phyloP scores from a whole-genome alignment of 2,113 vertebrate species.

The Paramormyrops kingsleyae region DNA sequence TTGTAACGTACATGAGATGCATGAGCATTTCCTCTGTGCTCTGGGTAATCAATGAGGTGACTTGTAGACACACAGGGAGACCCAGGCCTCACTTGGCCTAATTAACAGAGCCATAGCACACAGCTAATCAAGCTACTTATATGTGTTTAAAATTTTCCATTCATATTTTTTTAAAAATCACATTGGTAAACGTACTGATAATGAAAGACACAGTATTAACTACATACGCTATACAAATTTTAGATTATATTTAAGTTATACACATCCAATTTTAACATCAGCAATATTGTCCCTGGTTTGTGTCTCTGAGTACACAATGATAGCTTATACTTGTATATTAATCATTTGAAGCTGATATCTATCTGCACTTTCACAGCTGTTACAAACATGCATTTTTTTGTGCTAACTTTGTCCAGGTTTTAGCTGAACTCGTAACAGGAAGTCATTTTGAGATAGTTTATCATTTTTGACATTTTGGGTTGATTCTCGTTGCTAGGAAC shows the following conservation, averaged over 20 bases:
- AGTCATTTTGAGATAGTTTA: not conserved
- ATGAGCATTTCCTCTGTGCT: slow-evolving; percentile 92
- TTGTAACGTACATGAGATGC: slow-evolving; percentile 98
- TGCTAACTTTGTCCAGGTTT: not conserved
- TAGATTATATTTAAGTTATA: not conserved
- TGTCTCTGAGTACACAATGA: not conserved
- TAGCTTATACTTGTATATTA: not conserved
- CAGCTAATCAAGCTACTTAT: slow-evolving; percentile 58
- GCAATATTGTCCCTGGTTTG: not conserved
- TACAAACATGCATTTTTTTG: not conserved
- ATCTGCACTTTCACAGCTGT: not conserved
- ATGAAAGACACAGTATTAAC: not conserved
- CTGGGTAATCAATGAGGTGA: slow-evolving; percentile 94
- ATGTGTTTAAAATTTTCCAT: slow-evolving; percentile 44
- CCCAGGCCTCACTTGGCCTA: slow-evolving; percentile 43
- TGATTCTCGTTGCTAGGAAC: not conserved
- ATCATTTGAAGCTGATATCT: not conserved
- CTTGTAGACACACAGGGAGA: slow-evolving; percentile 63
- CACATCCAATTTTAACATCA: not conserved
- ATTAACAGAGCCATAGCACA: slow-evolving; percentile 59
- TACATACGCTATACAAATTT: not conserved
- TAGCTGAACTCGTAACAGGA: not conserved
- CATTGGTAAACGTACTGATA: slow-evolving; percentile 14
- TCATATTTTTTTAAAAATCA: not conserved
- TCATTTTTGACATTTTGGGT: not conserved